Evolutionary conservation across 23 tunicate species (phyloP).

Genomic region (Trididemnum nubilum): DNA sequence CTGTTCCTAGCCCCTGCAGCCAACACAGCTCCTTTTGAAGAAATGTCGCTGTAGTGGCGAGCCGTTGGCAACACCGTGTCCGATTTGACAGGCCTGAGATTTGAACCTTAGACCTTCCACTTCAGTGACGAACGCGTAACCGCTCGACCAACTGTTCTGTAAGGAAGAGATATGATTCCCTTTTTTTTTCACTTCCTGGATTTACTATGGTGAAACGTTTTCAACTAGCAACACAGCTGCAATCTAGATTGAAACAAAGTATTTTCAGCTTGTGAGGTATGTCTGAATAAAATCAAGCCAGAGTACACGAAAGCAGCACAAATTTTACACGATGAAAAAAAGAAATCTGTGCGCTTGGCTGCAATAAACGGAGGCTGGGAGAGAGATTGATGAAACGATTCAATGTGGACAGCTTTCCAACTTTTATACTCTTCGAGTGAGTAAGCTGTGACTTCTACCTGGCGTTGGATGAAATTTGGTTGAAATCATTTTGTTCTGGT

Average conservation of each 20-base stretch:
- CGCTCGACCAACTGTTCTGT: background rate
- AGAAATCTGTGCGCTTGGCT: slow-evolving; percentile 25
- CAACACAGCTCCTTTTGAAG: background rate
- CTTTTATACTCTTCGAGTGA: slow-evolving; percentile 76
- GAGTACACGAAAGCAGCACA: slow-evolving; percentile 75
- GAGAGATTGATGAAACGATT: slow-evolving; percentile 37
- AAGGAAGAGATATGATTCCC: no score
- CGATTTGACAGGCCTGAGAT: background rate
- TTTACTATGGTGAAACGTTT: no score
- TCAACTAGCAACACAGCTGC: no score
- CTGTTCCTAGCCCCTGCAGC: background rate
- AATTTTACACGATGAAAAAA: slow-evolving; percentile 12
- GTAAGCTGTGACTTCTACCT: no score
- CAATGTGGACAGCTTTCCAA: slow-evolving; percentile 66
- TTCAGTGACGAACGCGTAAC: background rate
- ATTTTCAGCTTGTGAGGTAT: slow-evolving; percentile 61
- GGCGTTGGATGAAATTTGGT: background rate
- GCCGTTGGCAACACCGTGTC: background rate
- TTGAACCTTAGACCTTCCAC: background rate
- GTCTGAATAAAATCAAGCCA: slow-evolving; percentile 68
- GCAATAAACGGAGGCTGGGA: slow-evolving; percentile 75
- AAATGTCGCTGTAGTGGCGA: no score
- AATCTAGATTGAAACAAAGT: background rate
- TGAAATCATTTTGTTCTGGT: background rate
- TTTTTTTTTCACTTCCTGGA: no score